These are phyloP conservation scores for Trissolcus basalis DNA, from an alignment of 1,140 invertebrate genomes.

Conservation along the genomic window DNA sequence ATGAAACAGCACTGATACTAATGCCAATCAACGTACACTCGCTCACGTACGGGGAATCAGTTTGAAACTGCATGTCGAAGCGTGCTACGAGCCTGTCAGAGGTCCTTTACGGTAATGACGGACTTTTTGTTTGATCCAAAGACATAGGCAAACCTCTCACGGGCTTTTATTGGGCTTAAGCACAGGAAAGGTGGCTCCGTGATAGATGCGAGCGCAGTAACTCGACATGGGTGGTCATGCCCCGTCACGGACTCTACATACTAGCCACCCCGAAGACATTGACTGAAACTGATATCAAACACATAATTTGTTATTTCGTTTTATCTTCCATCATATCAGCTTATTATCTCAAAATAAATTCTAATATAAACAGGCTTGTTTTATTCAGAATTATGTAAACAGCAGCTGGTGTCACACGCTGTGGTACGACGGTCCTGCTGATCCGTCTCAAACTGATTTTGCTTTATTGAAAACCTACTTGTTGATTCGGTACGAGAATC, in stretches of 20 bases:
- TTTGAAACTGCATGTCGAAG: conserved; percentile 30
- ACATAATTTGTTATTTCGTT: conserved; percentile 52
- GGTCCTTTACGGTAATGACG: conserved; percentile 57
- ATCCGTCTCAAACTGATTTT: too few relatives aligned
- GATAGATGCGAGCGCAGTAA: conserved; percentile 75
- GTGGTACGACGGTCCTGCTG: not conserved
- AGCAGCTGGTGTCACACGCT: conserved; percentile 22
- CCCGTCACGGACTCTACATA: conserved; percentile 68
- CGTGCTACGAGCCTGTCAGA: conserved; percentile 52
- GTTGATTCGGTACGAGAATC: too few relatives aligned
- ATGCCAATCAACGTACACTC: conserved; percentile 14
- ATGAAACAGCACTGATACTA: not conserved
- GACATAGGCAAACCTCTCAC: conserved; percentile 67
- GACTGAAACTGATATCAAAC: conserved; percentile 62
- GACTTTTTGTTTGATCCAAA: conserved; percentile 69
- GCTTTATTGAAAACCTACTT: too few relatives aligned
- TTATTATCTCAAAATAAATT: conserved; percentile 30
- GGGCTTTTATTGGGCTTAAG: conserved; percentile 72
- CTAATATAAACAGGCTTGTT: conserved; percentile 1
- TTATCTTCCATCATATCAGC: conserved; percentile 32
- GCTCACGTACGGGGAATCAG: conserved; percentile 12
- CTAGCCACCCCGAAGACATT: conserved; percentile 75
- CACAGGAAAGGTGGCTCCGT: conserved; percentile 73
- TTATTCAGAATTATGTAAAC: conserved; percentile 28
- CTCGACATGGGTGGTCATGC: conserved; percentile 74